Base-by-base conservation (phyloP, 2,113 vertebrate genomes). In the Heterotis niloticus region DNA sequence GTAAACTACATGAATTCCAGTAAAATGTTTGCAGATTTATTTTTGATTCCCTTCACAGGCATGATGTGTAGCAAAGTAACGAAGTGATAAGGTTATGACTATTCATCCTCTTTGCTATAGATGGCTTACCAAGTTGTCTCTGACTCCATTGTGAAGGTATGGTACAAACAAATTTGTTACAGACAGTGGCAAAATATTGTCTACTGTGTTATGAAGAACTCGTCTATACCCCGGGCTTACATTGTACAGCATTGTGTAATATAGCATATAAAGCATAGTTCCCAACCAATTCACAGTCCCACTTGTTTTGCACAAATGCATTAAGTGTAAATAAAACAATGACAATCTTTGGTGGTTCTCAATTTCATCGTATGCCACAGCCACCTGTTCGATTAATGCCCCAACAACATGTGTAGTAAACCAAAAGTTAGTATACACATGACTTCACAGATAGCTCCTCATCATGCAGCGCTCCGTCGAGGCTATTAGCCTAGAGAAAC, bases 281-380 rank as follows among this genome's bases (percentile, higher is more conserved):
- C 64, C 64, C 56, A 65, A 65, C 18, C 9, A 62, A n/a, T 29
- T 59, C 26, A 54, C 28, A 69, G 59, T 56, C 76, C 51, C 67
- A 26, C 57, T 54, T 20, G 0, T 0, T 11, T 23, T 28, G 64
- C 74, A 4, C 28, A 57, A 1, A 66, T 16, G 12, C 67, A 26
- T 14, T 14, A n/a, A 60, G 23, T 2, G 17, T 60, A n/a, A 54
- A 71, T 64, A 26, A 76, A 76, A 44, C 2, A 71, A 64, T 18
- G 62, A 18, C 16, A 78, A 71, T 78, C 78, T 80, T 80, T 60
- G 74, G 78, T n/a, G 68, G 64, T 77, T 82, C 52, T 54, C 73
- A 70, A 67, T 66, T 64, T 81, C 52, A 56, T 64, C 66, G 59
- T 59, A 70, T 24, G 54, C 78, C 3, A 70, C 51, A 44, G 18